Base-by-base conservation (phyloP, 2,888 invertebrate species). In the Catocala fraxini region DNA sequence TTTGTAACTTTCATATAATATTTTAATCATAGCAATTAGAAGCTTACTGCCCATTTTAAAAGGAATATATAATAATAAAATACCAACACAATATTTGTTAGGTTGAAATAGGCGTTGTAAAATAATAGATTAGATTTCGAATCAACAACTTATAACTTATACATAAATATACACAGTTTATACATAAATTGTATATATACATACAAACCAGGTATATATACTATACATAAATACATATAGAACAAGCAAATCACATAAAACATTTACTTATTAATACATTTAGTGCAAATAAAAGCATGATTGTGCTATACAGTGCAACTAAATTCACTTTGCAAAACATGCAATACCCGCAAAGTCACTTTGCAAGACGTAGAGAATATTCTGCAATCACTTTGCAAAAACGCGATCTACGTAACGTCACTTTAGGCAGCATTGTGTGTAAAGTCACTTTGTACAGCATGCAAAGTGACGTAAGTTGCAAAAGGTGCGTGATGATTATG, bases 401-500 rank as follows among this genome's bases (percentile, higher is more conserved):
- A 12, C 45, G 46, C 13, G 11, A 15, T 46, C 13, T 6, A 0
- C 15, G 4, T 48, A 52, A 42, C 42, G 15, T 25, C 25, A 52
- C 42, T 52, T 52, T 52, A 39, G 9, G 7, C 41, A 7, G 12
- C n/a, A 6, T 46, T 46, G 13, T 41, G 25, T 54, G 13, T 43
- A 39, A 33, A 49, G 35, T 63, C 6, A 64, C 48, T 59, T 62
- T 60, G 46, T 49, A 0, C 47, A 39, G 41, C 58, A 52, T 47
- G 58, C 58, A 59, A 51, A 45, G 51, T 67, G 59, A 62, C 53
- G 56, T 46, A 46, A 46, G 15, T 15, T 9, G 15, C 51, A 13
- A 79, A 75, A 76, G 85, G 92, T 91, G 93, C 91, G 77, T 89
- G 93, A 92, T 92, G 93, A 93, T 93, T 89, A 92, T 87, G 88